Evolutionary conservation across 2,113 vertebrate species (phyloP).

Genomic region (Epinephelus cyanopodus): DNA sequence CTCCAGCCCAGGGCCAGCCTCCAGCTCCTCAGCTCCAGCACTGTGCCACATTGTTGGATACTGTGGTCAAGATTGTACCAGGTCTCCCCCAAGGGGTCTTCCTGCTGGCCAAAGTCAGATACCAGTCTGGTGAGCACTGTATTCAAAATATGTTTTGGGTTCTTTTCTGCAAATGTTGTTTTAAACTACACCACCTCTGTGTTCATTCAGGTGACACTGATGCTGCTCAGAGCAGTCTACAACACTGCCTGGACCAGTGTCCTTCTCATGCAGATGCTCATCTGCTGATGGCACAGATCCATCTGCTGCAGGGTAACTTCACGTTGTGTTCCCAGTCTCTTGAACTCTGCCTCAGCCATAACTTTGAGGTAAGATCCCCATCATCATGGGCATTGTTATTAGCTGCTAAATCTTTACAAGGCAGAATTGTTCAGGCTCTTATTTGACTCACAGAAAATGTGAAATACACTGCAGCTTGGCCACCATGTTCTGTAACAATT

Average conservation of each 20-base stretch:
- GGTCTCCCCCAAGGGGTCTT: conserved; percentile 92
- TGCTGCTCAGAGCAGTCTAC: conserved; percentile 88
- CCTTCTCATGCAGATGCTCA: conserved; percentile 93
- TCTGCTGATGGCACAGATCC: conserved; percentile 96
- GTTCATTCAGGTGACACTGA: conserved; percentile 82
- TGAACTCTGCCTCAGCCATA: conserved; percentile 95
- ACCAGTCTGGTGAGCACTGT: conserved; percentile 89
- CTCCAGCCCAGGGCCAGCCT: conserved; percentile 87
- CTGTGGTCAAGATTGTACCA: conserved; percentile 91
- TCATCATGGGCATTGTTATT: conserved; percentile 6
- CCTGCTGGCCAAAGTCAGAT: conserved; percentile 93
- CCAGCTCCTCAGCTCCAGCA: conserved; percentile 89
- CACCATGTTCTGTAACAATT: not conserved
- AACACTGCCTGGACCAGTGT: conserved; percentile 90
- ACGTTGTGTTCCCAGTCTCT: conserved; percentile 92
- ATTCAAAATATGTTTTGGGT: conserved; percentile 9
- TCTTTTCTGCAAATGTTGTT: not conserved
- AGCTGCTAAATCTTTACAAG: conserved; percentile 7
- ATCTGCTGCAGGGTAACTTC: conserved; percentile 91
- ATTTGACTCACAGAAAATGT: not conserved
- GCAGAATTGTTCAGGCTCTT: not conserved
- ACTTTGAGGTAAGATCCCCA: conserved; percentile 90
- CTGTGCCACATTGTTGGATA: conserved; percentile 91
- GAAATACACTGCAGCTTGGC: not conserved
- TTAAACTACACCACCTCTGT: conserved; percentile 4